phyloP scores from a whole-genome alignment of 2,888 invertebrate genomes.

The Nephrotoma guestfalica region DNA sequence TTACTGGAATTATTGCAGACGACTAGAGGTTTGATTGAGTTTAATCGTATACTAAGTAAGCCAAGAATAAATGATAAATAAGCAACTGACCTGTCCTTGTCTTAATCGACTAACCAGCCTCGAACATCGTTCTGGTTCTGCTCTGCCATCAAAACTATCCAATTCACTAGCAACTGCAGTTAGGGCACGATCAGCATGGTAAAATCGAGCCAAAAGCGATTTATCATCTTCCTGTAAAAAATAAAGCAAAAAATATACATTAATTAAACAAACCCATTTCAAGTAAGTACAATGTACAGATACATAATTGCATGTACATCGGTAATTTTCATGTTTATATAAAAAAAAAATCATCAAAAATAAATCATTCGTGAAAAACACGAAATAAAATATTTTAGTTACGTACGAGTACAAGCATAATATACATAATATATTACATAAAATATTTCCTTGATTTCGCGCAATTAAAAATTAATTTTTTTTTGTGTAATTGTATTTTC shows the following conservation, averaged over 20 bases:
- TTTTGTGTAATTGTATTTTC: neutral
- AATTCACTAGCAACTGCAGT: conserved; percentile 90
- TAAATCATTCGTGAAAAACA: neutral
- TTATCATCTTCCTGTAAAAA: conserved; percentile 75
- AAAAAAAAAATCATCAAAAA: neutral
- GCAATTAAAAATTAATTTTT: neutral
- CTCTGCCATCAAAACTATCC: conserved; percentile 98
- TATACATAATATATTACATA: neutral
- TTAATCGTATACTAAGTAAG: neutral
- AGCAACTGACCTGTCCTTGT: conserved; percentile 59
- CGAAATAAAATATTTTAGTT: neutral
- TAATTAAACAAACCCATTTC: neutral
- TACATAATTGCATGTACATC: neutral
- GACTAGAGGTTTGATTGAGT: too few species aligned
- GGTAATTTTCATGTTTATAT: neutral
- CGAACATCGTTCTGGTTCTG: conserved; percentile 94
- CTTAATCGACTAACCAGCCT: conserved; percentile 87
- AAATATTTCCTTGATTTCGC: neutral
- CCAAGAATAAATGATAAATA: neutral
- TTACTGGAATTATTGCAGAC: neutral
- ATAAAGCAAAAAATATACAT: conserved; percentile 6
- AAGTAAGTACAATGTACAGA: neutral
- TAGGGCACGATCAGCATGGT: conserved; percentile 93
- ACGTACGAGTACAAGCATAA: too few species aligned
- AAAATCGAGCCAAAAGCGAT: conserved; percentile 89